Evolutionary conservation across 2,113 vertebrate genomes (phyloP), one percentile per base, ranked within the genome.

Genomic region (Muntiacus muntjak): DNA sequence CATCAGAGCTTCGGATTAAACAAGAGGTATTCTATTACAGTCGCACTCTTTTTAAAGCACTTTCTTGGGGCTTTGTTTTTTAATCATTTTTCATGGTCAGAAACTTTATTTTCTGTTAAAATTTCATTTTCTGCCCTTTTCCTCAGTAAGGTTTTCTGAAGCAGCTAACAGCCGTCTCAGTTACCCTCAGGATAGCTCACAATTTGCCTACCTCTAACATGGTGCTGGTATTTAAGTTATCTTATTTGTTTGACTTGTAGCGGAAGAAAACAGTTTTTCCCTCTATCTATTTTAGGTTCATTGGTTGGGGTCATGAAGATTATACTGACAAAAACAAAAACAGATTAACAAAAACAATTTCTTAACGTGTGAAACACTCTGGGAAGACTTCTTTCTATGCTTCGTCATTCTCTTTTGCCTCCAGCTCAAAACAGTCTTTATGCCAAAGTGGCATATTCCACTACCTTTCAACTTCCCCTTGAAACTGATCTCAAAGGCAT

Each of bases 61-160:
- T 94, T 91, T 71, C 30, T 64, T 74, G 47, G n/a, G 33, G 36
- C 43, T 76, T 74, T 94, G 36, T 82, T 92, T 82, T 93, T 93
- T 58, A 64, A 55, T 94, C 14, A 88, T 71, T 94, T 89, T 54
- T 89, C 50, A 47, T 57, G 23, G 26, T 89, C 45, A 94, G 54
- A 97, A 94, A 89, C 58, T 94, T 96, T 47, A 79, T 95, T 92
- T 94, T 86, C 58, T 96, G 21, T 87, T 89, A 87, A 74, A 40
- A 74, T 36, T 74, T 40, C 1, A 0, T 74, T 74, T 74, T 57
- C 21, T 47, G 85, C 36, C 83, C 47, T 91, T 86, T 94, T 84
- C 15, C 57, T 71, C 40, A 78, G 43, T 55, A 60, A 45, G 9
- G n/a, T 87, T 97, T 95, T 93, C 81, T 96, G 40, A 90, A 96